Evolutionary conservation across 2,113 vertebrate species (phyloP).

Genomic region (Sinocyclocheilus rhinocerous): DNA sequence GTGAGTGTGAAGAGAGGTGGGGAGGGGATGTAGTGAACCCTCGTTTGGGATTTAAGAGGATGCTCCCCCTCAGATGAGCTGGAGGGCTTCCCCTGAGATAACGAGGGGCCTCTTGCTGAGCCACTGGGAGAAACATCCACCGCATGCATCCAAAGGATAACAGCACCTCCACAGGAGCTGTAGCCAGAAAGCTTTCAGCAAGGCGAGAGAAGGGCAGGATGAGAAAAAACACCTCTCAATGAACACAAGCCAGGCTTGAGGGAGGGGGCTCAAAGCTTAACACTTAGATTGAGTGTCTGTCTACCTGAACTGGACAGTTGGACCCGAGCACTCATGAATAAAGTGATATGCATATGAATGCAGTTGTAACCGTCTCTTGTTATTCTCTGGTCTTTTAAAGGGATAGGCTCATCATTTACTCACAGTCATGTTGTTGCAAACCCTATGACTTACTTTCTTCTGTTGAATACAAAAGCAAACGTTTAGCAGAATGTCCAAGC

Average conservation of each 20-base stretch:
- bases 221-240: conserved; percentile 46
- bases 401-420: background rate
- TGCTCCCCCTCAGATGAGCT: conserved; percentile 58
- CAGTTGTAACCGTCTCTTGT: background rate
- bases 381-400: no score
- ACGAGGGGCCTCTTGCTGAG: conserved; percentile 51
- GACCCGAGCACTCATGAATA: conserved; percentile 20
- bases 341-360: conserved; percentile 40
- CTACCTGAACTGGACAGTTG: conserved; percentile 28
- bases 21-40: conserved; percentile 12
- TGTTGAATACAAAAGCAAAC: background rate
- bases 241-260: conserved; percentile 43
- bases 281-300: conserved; percentile 23
- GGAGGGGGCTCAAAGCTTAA: conserved; percentile 25
- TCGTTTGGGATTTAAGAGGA: conserved; percentile 57
- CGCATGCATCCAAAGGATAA: conserved; percentile 52
- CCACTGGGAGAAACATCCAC: conserved; percentile 53
- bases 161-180: conserved; percentile 53
- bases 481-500: background rate
- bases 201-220: conserved; percentile 39
- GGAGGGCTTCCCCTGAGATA: conserved; percentile 62
- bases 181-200: conserved; percentile 55
- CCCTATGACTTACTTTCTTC: background rate
- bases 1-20: background rate
- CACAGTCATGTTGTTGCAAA: background rate